A percentile compares a stretch with the other conserved stretches of the same genome.
Conservation (phyloP, 2,888 invertebrate species). For the Argyresthia goedartella region DNA sequence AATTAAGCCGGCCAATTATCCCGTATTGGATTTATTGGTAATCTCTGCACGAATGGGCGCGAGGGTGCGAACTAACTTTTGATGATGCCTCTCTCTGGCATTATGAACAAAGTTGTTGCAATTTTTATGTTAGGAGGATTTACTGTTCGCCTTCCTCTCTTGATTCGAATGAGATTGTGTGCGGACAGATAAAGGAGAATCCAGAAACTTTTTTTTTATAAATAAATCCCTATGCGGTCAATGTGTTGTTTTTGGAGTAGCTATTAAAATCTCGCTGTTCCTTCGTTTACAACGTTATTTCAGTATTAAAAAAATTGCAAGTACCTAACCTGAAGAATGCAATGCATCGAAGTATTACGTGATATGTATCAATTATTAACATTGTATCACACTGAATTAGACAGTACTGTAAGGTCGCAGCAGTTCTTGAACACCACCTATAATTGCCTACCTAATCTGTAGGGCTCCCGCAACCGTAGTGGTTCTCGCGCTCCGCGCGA, state of each 20-base stretch:
- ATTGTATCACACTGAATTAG: too few species aligned
- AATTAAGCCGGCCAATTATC: conserved; percentile 72
- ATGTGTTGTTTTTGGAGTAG: conserved; percentile 34
- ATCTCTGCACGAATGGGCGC: conserved; percentile 70
- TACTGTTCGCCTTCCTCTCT: conserved; percentile 57
- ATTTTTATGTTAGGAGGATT: conserved; percentile 67
- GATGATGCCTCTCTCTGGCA: conserved; percentile 67
- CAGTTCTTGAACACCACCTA: too few species aligned
- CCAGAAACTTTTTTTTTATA: conserved; percentile 48
- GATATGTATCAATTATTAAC: too few species aligned
- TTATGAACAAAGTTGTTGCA: conserved; percentile 70
- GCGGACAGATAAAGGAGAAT: conserved; percentile 54
- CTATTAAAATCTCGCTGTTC: conserved; percentile 15
- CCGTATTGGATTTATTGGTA: conserved; percentile 73
- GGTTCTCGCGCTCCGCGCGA: too few species aligned
- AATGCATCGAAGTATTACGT: too few species aligned
- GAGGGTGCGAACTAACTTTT: conserved; percentile 71
- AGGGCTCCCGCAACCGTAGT: too few species aligned
- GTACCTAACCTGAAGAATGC: too few species aligned
- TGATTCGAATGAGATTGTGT: conserved; percentile 55
- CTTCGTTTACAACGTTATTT: conserved; percentile 1
- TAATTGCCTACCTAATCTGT: too few species aligned
- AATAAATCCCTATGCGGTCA: conserved; percentile 52
- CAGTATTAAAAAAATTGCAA: too few species aligned
- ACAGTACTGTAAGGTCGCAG: too few species aligned